Conservation (phyloP, 2,797 vertebrate genomes). For the Peromyscus melanophrys region DNA sequence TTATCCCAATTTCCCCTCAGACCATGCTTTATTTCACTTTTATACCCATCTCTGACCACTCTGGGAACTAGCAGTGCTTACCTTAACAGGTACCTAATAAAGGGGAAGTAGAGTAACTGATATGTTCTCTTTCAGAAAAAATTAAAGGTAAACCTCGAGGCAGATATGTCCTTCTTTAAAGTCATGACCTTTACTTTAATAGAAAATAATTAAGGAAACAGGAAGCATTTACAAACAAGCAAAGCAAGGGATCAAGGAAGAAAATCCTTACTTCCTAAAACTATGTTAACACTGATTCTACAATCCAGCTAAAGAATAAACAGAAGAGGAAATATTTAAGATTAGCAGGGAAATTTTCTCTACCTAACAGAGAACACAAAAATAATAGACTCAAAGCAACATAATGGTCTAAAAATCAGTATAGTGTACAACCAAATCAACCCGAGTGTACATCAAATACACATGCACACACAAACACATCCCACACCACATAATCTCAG, state of each 20-base stretch:
- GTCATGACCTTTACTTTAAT: slow-evolving; percentile 17
- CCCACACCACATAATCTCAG: neutral
- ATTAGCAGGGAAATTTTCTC: neutral
- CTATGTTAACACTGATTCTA: slow-evolving; percentile 32
- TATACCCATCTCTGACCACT: neutral
- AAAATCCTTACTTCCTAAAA: slow-evolving; percentile 18
- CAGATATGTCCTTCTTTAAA: neutral
- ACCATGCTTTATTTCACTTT: slow-evolving; percentile 3
- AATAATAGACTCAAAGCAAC: slow-evolving; percentile 52
- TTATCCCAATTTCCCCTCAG: slow-evolving; percentile 14
- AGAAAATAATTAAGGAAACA: slow-evolving; percentile 36
- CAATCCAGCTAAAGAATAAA: slow-evolving; percentile 29
- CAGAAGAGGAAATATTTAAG: neutral
- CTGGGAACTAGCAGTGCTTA: neutral
- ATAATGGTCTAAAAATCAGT: slow-evolving; percentile 5
- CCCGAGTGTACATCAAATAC: slow-evolving; percentile 37
- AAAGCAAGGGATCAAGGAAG: neutral
- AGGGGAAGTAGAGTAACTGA: neutral
- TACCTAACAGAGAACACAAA: slow-evolving; percentile 44
- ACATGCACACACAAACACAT: neutral
- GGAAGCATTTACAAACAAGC: slow-evolving; percentile 39
- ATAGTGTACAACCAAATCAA: slow-evolving; percentile 10
- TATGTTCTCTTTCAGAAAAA: neutral
- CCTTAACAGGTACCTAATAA: neutral
- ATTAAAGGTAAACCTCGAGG: neutral